phyloP scores from a whole-genome alignment of 2,888 invertebrate genomes.

The Galeopsomyia nigrocyanea region DNA sequence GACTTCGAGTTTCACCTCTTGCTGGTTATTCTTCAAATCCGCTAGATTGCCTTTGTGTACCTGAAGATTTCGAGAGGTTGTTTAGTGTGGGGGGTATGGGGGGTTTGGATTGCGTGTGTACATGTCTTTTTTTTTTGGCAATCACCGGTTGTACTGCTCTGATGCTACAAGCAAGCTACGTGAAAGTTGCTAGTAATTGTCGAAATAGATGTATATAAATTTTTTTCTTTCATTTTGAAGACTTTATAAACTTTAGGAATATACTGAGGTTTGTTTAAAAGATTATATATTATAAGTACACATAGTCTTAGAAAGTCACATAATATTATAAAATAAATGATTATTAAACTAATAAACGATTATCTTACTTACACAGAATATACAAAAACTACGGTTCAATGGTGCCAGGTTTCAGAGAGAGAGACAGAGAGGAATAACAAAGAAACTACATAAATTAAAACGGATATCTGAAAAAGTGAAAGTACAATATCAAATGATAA shows the following conservation, averaged over 20 bases:
- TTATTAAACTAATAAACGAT: slow-evolving; percentile 28
- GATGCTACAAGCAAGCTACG: slow-evolving; percentile 36
- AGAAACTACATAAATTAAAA: slow-evolving; percentile 60
- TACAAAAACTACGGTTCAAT: slow-evolving; percentile 58
- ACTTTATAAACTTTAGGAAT: background rate
- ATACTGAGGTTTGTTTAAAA: background rate
- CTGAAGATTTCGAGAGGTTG: slow-evolving; percentile 54
- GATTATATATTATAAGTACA: too few species aligned
- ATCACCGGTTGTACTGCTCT: slow-evolving; percentile 14
- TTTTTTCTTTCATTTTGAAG: background rate
- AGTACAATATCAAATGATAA: slow-evolving; percentile 52
- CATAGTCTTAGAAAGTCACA: too few species aligned
- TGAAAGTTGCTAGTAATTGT: slow-evolving; percentile 9
- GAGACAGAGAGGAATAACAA: slow-evolving; percentile 51
- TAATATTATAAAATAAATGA: too few species aligned
- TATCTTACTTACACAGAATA: slow-evolving; percentile 59
- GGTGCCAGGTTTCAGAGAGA: slow-evolving; percentile 55
- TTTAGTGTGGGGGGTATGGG: background rate
- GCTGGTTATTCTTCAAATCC: slow-evolving; percentile 63
- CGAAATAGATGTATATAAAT: background rate
- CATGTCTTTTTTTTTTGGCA: background rate
- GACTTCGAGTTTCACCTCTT: slow-evolving; percentile 61
- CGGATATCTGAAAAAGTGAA: slow-evolving; percentile 61
- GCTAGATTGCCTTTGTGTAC: slow-evolving; percentile 67
- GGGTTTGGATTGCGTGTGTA: slow-evolving; percentile 7